A percentile compares a stretch with the other conserved stretches of the same genome.
phyloP scores from a whole-genome alignment of 2,113 vertebrate genomes.

The Poeciliopsis retropinna region DNA sequence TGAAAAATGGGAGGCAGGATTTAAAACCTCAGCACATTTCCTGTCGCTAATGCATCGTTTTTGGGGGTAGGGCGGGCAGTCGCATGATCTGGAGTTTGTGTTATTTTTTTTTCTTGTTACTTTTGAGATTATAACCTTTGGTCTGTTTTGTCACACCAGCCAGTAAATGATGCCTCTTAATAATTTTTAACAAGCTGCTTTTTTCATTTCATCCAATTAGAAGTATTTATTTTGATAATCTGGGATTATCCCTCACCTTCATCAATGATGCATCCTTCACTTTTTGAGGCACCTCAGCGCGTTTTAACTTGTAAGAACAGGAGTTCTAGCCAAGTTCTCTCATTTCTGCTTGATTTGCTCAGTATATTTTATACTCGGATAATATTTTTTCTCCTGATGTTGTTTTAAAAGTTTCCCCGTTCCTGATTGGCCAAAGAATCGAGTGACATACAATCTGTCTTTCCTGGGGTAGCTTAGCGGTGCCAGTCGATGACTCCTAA shows the following conservation, averaged over 20 bases:
- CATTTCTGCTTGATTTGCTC: not conserved
- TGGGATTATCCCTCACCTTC: not conserved
- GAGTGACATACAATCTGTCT: not conserved
- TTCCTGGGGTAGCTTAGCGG: constrained; percentile 21
- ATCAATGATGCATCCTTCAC: not conserved
- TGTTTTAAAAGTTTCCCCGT: constrained; percentile 6
- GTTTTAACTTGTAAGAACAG: not conserved
- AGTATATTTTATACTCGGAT: constrained; percentile 4
- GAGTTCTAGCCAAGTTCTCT: not conserved
- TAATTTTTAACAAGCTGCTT: not conserved
- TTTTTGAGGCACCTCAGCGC: no score
- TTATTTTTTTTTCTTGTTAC: not conserved
- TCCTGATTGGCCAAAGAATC: constrained; percentile 40
- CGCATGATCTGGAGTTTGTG: not conserved
- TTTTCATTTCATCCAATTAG: not conserved
- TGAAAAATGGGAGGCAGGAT: constrained; percentile 59
- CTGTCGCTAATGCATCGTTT: not conserved
- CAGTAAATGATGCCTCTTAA: not conserved
- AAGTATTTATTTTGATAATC: not conserved
- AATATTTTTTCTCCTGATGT: constrained; percentile 7
- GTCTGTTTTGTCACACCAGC: not conserved
- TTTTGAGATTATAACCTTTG: not conserved
- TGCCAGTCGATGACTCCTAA: constrained; percentile 1
- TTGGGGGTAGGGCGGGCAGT: not conserved
- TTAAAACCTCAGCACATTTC: not conserved